Base-by-base conservation (phyloP, 2,797 vertebrate species). In the Alectoris magna region DNA sequence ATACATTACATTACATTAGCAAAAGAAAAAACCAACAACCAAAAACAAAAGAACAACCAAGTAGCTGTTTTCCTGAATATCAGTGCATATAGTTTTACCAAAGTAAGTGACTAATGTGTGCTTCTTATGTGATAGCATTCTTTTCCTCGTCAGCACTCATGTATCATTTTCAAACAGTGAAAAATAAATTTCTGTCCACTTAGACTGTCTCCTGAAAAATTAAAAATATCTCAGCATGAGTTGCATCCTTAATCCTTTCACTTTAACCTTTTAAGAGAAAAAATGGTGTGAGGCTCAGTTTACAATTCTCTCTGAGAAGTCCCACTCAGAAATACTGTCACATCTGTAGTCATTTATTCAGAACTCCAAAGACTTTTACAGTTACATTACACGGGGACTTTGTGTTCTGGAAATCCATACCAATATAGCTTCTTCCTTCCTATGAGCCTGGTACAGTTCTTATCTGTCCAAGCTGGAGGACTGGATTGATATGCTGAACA, bases 291-390 rank as follows among this genome's bases (percentile, higher is more conserved):
- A 23, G 34, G 48, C 63, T 91, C 53, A n/a, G n/a, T 77, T 91
- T 93, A 66, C 44, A 92, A 17, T 38, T 90, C 26, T 48, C 44
- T 55, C 51, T 87, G 69, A 71, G 22, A 87, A 93, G 76, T 87
- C 88, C 53, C 66, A 83, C 78, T 83, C 44, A 77, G 24, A 90
- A 90, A 51, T 31, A 39, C 66, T 55, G 66, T 85, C 72, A 87
- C 82, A 85, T 87, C 64, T 71, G 62, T 53, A 90, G 68, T 84
- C 58, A 64, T 63, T 87, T 90, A 93, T 56, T 91, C 59, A 49
- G 5, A 89, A 71, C 76, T 90, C 87, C 36, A 59, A 76, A 91
- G 72, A 63, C 63, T 87, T 82, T 38, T 85, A 46, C 62, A 72
- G 51, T 69, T 92, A 38, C 17, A 26, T 74, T 64, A 39, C 58